A percentile compares a stretch with the other conserved stretches of the same genome.
phyloP scores from a whole-genome alignment of 2,113 vertebrate genomes.

The Barbus barbus region DNA sequence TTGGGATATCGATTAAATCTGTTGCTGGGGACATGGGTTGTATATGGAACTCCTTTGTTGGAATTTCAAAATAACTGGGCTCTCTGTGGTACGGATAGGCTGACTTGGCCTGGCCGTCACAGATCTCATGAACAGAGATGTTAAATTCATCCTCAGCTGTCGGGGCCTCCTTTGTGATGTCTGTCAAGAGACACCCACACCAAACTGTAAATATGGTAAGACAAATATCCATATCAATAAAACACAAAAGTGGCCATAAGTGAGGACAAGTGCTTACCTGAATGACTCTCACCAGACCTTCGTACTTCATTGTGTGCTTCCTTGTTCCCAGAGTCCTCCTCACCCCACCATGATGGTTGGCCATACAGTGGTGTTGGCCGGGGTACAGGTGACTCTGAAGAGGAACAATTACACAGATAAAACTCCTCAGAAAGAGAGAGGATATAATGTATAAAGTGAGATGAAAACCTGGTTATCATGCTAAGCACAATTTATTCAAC shows the following conservation, averaged over 20 bases:
- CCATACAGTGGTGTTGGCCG: constrained; percentile 92
- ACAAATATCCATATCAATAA: not conserved
- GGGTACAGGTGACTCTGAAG: constrained; percentile 75
- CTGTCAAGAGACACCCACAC: constrained; percentile 64
- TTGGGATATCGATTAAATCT: constrained; percentile 85
- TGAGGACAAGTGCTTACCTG: constrained; percentile 72
- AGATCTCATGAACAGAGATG: constrained; percentile 68
- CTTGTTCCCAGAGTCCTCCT: constrained; percentile 83
- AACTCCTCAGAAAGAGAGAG: not conserved
- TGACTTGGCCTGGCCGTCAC: constrained; percentile 71
- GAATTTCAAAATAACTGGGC: constrained; percentile 97
- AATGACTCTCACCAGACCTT: constrained; percentile 73
- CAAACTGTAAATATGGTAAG: not conserved
- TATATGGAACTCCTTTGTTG: constrained; percentile 87
- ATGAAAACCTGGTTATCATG: not conserved
- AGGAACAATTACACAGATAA: constrained; percentile 24
- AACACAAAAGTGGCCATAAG: not conserved
- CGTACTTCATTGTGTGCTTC: constrained; percentile 68
- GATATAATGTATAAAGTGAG: not conserved
- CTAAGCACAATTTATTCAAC: not conserved
- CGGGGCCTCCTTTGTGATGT: constrained; percentile 75
- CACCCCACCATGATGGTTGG: constrained; percentile 98
- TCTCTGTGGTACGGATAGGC: constrained; percentile 83
- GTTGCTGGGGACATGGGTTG: constrained; percentile 70
- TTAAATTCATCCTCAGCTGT: constrained; percentile 74